Evolutionary conservation across 1,140 invertebrate genomes (phyloP).

Genomic region (Tyrophagus putrescentiae): DNA sequence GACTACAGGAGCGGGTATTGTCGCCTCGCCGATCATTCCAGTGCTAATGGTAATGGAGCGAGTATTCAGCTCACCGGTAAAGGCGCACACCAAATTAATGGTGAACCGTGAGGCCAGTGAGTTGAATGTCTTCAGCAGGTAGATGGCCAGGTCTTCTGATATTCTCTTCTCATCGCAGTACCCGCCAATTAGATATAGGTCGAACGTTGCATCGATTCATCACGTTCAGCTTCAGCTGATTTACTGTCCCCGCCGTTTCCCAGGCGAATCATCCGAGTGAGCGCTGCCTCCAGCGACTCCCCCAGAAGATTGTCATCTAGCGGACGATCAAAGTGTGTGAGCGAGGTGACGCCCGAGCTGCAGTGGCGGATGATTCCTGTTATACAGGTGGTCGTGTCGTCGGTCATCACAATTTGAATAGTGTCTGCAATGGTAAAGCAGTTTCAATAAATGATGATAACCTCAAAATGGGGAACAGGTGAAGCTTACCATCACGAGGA

Average conservation of each 20-base stretch:
- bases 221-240: not conserved
- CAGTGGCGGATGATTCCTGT: not conserved
- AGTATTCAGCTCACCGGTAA: not conserved
- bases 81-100: not conserved
- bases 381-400: conserved; percentile 9
- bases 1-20: not conserved
- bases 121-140: not conserved
- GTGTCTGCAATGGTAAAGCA: too few species aligned
- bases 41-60: not conserved
- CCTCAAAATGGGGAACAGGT: too few species aligned
- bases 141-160: not conserved
- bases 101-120: not conserved
- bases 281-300: not conserved
- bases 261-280: not conserved
- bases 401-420: not conserved
- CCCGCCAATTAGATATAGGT: conserved; percentile 5
- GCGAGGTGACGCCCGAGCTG: not conserved
- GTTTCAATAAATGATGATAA: too few species aligned
- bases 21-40: not conserved
- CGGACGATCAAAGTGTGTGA: not conserved
- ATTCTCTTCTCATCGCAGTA: not conserved
- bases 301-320: not conserved
- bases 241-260: too few species aligned
- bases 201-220: conserved; percentile 10
- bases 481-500: too few species aligned